These are phyloP conservation scores for Ophthalmolycus amberensis DNA, from an alignment of 2,113 vertebrate species.

Conservation along the genomic window DNA sequence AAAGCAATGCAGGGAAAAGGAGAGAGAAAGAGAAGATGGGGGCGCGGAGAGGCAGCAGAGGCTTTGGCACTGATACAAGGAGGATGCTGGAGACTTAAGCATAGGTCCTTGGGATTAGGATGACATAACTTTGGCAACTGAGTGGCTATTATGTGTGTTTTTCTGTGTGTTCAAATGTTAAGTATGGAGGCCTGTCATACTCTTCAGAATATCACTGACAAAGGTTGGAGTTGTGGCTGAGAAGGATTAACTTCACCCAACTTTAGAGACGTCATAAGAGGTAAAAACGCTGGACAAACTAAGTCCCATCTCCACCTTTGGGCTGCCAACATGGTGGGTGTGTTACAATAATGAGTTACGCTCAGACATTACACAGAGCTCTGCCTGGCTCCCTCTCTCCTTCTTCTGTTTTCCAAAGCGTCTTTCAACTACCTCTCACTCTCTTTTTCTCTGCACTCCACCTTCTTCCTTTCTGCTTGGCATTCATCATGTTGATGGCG, in stretches of 20 bases:
- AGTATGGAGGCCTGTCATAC: slow-evolving; percentile 20
- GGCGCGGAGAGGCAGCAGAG: slow-evolving; percentile 4
- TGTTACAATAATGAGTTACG: slow-evolving; percentile 32
- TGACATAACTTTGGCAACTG: slow-evolving; percentile 56
- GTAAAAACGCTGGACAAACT: slow-evolving; percentile 16
- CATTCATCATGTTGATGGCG: slow-evolving; percentile 45
- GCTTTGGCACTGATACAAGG: slow-evolving; percentile 41
- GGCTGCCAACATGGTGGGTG: slow-evolving; percentile 15
- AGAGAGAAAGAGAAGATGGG: slow-evolving; percentile 7
- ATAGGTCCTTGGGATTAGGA: slow-evolving; percentile 50
- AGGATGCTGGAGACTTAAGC: slow-evolving; percentile 57
- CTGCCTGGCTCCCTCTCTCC: slow-evolving; percentile 11
- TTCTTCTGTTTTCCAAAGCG: slow-evolving; percentile 39
- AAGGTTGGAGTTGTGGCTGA: not conserved
- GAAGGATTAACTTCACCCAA: slow-evolving; percentile 34
- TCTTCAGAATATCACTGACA: slow-evolving; percentile 42
- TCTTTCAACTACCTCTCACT: slow-evolving; percentile 44
- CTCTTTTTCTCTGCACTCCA: slow-evolving; percentile 20
- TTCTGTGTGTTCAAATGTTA: slow-evolving; percentile 8
- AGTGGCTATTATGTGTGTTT: slow-evolving; percentile 25
- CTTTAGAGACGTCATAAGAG: slow-evolving; percentile 31
- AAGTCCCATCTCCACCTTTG: slow-evolving; percentile 9
- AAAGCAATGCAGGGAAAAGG: slow-evolving; percentile 10
- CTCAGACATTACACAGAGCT: slow-evolving; percentile 34
- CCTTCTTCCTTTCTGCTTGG: slow-evolving; percentile 31